Base-by-base conservation (phyloP, 2,888 invertebrate species). In the Xylota segnis region DNA sequence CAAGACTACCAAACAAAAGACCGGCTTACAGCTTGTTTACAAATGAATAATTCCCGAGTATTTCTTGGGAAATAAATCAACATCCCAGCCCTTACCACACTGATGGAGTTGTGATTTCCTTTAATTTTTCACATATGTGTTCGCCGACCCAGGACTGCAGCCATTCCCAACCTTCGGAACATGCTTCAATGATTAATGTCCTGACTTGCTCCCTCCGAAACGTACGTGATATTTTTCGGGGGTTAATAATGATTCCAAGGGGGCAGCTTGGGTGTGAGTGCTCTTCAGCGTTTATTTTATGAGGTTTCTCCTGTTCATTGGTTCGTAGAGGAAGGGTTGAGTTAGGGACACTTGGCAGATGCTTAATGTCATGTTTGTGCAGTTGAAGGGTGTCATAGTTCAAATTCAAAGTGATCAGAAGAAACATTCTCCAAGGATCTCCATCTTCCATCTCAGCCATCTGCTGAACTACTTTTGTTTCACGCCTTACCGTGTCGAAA, bases 141-240 rank as follows among this genome's bases (percentile, higher is more conserved):
- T 23, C 37, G 27, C 12, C 12, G 23, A 27, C 18, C 29, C 65
- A 12, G 5, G 50, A 37, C 50, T 66, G 37, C 50, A 66, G 37
- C 0, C 50, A n/a, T 27, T 34, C n/a, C 14, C n/a, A 10, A 23
- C 37, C 5, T 7, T 23, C 7, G 14, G n/a, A 23, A 50, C 52
- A 50, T 65, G 14, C 66, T 18, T n/a, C 66, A 66, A 52, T 66
- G 66, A 66, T 66, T 66, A 66, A 66, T 66, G 66, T 27, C 23
- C 37, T 18, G 23, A 27, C 23, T 37, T 52, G 50, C 9, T 37
- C 23, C 23, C n/a, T n/a, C 16, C 9, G 14, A 14, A 66, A 66
- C 50, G 66, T 66, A 47, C 50, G 18, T 66, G 37, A 37, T 52
- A 52, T 66, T 37, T 66, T 52, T 66, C 23, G 10, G 37, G 16